phyloP scores from a whole-genome alignment of 2,113 vertebrate species.

The Pseudorhombus dupliciocellatus region DNA sequence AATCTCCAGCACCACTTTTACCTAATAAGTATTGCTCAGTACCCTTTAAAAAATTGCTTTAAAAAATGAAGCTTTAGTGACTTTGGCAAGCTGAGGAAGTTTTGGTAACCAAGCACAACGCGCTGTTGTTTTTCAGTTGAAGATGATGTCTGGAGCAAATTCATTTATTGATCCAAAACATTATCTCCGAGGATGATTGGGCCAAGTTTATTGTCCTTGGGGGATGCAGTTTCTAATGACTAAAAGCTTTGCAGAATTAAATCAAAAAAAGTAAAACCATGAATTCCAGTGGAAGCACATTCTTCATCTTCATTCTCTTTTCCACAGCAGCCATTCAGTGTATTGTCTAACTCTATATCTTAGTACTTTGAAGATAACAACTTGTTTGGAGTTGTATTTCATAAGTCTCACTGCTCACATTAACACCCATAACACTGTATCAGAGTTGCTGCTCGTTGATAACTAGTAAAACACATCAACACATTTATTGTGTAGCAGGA shows the following conservation, averaged over 20 bases:
- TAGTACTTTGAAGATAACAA: neutral
- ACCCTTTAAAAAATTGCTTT: conserved; percentile 7
- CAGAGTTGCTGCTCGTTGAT: too few species aligned
- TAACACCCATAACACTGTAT: too few species aligned
- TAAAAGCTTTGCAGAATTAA: neutral
- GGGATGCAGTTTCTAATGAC: conserved; percentile 11
- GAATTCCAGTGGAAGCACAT: neutral
- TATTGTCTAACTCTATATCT: neutral
- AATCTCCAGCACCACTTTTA: conserved; percentile 16
- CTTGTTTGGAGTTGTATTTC: too few species aligned
- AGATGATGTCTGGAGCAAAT: conserved; percentile 34
- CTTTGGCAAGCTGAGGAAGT: conserved; percentile 29
- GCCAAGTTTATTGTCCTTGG: conserved; percentile 3
- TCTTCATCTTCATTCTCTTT: neutral
- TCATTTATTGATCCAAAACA: conserved; percentile 34
- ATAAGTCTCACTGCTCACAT: too few species aligned
- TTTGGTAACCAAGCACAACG: conserved; percentile 13
- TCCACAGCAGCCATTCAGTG: neutral
- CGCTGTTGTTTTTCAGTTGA: conserved; percentile 29
- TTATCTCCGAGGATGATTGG: conserved; percentile 23
- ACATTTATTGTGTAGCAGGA: too few species aligned
- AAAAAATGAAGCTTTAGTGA: conserved; percentile 28
- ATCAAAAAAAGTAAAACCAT: neutral
- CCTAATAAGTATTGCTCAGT: conserved; percentile 22
- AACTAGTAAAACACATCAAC: too few species aligned